phyloP scores from a whole-genome alignment of 2,113 vertebrate species.

The Zosterops hypoxanthus region DNA sequence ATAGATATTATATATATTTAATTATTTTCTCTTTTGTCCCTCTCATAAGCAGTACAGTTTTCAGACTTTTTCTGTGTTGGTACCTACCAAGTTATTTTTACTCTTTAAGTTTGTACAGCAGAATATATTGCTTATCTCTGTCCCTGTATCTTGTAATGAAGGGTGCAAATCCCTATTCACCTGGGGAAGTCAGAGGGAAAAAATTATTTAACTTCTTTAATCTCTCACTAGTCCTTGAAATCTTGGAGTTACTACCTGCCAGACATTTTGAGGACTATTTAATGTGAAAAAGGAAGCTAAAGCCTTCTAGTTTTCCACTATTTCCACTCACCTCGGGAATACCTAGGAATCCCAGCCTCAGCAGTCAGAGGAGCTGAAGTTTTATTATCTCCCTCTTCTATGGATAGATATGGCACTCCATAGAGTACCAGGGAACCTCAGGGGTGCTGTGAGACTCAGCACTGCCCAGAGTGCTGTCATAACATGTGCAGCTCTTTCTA shows the following conservation, averaged over 20 bases:
- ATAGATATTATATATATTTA: not conserved
- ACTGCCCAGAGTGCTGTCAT: not conserved
- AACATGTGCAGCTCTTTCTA: not conserved
- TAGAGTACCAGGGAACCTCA: not conserved
- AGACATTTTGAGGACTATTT: not conserved
- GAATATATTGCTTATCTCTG: not conserved
- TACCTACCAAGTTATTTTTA: not conserved
- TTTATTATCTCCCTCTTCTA: not conserved
- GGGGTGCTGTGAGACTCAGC: not conserved
- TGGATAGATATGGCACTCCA: not conserved
- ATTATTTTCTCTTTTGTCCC: not conserved
- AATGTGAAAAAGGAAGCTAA: not conserved
- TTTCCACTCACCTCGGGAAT: not conserved
- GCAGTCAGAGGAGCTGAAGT: not conserved
- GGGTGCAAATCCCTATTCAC: not conserved
- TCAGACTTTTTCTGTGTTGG: not conserved
- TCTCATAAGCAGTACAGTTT: not conserved
- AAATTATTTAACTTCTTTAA: not conserved
- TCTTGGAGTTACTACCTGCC: not conserved
- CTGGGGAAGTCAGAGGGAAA: not conserved
- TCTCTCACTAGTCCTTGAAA: not conserved
- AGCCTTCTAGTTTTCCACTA: not conserved
- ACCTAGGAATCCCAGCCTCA: not conserved
- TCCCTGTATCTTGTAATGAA: not conserved
- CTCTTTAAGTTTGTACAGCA: not conserved